A percentile compares a stretch with the other conserved stretches of the same genome.
Evolutionary conservation across 2,888 invertebrate genomes (phyloP).

Genomic region (Syrphus vitripennis): DNA sequence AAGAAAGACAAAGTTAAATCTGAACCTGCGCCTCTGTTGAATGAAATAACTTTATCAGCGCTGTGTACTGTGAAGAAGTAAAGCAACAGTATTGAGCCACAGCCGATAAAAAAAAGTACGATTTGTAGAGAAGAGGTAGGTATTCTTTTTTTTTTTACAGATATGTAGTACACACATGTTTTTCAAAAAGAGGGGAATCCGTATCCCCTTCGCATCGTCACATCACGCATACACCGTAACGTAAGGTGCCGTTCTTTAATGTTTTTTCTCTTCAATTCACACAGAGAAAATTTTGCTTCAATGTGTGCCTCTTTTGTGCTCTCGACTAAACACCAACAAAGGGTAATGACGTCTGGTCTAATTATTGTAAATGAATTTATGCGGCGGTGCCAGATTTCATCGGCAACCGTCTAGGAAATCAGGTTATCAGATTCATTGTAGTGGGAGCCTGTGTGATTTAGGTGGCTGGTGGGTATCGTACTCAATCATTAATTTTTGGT

Average conservation of each 20-base stretch:
- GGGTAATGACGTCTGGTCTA: constrained; percentile 73
- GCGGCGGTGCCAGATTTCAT: constrained; percentile 69
- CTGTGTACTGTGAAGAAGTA: constrained; percentile 29
- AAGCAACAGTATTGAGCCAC: constrained; percentile 62
- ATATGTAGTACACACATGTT: not conserved
- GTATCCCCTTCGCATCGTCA: not conserved
- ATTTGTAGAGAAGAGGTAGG: constrained; percentile 20
- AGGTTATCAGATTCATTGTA: not conserved
- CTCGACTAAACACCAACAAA: constrained; percentile 52
- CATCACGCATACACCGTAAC: constrained; percentile 42
- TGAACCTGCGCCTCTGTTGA: constrained; percentile 61
- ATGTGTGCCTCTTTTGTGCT: constrained; percentile 16
- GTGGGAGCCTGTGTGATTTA: not conserved
- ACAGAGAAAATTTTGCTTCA: not conserved
- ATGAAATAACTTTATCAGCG: constrained; percentile 62
- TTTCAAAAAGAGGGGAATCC: constrained; percentile 51
- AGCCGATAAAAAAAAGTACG: constrained; percentile 19
- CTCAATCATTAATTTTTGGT: not conserved
- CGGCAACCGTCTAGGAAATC: not conserved
- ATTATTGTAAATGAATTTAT: constrained; percentile 66
- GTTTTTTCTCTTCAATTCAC: not conserved
- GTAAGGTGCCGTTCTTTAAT: not conserved
- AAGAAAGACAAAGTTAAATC: constrained; percentile 20
- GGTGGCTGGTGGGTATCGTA: too few relatives aligned
- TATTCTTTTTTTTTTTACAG: constrained; percentile 12